These are phyloP conservation scores for Mycalesis mineus DNA, from an alignment of 2,888 invertebrate species.

Conservation along the genomic window DNA sequence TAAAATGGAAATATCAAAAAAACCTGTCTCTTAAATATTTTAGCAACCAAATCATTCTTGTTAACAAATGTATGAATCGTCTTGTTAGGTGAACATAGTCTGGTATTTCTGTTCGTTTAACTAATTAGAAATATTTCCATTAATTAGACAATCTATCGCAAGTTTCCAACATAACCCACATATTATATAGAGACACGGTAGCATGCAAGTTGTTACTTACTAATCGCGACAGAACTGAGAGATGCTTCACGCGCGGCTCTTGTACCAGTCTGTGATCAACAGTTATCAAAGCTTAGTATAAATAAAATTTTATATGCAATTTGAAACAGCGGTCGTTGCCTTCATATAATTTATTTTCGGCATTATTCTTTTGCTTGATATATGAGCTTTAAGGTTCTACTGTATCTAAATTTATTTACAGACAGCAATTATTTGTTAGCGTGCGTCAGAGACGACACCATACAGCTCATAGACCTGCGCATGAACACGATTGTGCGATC, in stretches of 20 bases:
- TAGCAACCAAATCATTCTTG: too few species aligned
- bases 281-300: constrained; percentile 14
- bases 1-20: too few species aligned
- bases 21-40: too few species aligned
- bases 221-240: background rate
- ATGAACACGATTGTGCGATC: constrained; percentile 94
- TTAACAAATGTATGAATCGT: too few species aligned
- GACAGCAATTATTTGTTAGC: constrained; percentile 93
- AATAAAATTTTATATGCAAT: constrained; percentile 12
- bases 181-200: background rate
- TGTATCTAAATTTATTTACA: constrained; percentile 61
- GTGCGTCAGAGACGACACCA: constrained; percentile 96
- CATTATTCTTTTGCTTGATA: constrained; percentile 15
- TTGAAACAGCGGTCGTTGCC: constrained; percentile 19
- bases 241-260: background rate
- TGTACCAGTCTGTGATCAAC: background rate
- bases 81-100: too few species aligned
- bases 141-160: background rate
- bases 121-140: background rate
- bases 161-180: background rate
- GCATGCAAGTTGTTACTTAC: too few species aligned
- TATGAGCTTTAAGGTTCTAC: background rate
- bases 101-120: too few species aligned
- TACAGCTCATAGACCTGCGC: constrained; percentile 95
- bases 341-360: constrained; percentile 17